Evolutionary conservation across 2,888 invertebrate genomes (phyloP), one percentile per base, ranked within the genome.

Genomic region (Cerceris rybyensis): DNA sequence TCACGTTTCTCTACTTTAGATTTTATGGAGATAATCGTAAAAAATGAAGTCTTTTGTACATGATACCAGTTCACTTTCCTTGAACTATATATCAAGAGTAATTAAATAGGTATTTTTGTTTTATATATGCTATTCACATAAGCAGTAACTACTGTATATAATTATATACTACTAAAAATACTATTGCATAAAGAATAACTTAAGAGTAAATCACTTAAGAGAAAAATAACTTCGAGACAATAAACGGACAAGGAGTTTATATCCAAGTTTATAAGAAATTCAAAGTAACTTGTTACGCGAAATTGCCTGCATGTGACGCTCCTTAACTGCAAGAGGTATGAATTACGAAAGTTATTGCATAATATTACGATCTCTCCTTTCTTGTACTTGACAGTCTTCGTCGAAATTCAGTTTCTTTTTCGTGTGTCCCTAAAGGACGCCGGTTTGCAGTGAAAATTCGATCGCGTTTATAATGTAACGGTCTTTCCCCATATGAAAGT

Each of bases 301-400:
- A 57, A 75, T 68, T 65, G 28, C 57, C 58, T 66, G 50, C 58
- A 43, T 46, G n/a, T 52, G 43, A 50, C 67, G 58, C 78, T 83
- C 67, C 65, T 75, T 80, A 86, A 75, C 72, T 80, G 64, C 61
- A 65, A 74, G 57, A 43, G 65, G 58, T 79, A 79, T 84, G 78
- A 86, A 85, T 87, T 85, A 85, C 84, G 72, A 70, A 74, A 54
- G 75, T 17, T 54, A 69, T 90, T 90, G 80, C 87, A 84, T 86
- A 90, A 90, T 76, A 81, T 74, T 83, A 79, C 85, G 88, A 88
- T 90, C 88, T 90, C 87, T 89, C 87, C 86, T 90, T 88, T 87
- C 87, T 84, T 83, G 64, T 54, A 59, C 16, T n/a, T 59, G 59
- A 54, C 42, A 69, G 39, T 64, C 6, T 28, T 28, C 55, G 60